Evolutionary conservation across 2,797 vertebrate genomes (phyloP).

Genomic region (Neomorphus geoffroyi): DNA sequence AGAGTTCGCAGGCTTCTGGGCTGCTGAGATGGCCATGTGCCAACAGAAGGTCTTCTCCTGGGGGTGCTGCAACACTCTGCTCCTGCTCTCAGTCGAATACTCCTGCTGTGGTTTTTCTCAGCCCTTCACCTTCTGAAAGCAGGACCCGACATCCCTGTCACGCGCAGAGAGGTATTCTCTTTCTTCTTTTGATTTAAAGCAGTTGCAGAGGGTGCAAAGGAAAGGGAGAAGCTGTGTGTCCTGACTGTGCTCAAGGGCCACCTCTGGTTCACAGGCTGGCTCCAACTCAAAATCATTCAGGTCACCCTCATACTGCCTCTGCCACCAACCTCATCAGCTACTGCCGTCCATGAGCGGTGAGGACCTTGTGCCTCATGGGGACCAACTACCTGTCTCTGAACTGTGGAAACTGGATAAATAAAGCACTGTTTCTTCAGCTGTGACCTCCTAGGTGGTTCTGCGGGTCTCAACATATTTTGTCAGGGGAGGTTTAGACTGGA

Average conservation of each 20-base stretch:
- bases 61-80: neutral
- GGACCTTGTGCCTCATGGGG: rapidly evolving
- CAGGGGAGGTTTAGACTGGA: too few relatives aligned
- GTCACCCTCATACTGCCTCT: neutral
- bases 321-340: neutral
- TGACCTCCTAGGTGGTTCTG: neutral
- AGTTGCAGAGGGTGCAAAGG: neutral
- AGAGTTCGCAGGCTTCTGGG: rapidly evolving
- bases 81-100: neutral
- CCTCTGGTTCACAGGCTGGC: neutral
- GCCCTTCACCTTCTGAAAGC: neutral
- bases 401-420: neutral
- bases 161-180: neutral
- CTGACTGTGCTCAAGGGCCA: neutral
- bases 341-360: rapidly evolving
- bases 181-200: neutral
- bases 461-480: neutral
- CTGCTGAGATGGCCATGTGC: rapidly evolving
- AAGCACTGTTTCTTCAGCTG: neutral
- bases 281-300: neutral
- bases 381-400: neutral
- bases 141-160: neutral
- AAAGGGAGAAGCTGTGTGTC: neutral
- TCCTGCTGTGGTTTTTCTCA: neutral
- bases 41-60: neutral